Evolutionary conservation across 1,140 invertebrate genomes (phyloP), one percentile per base, ranked within the genome.

Genomic region (Tetragonula clypearis): DNA sequence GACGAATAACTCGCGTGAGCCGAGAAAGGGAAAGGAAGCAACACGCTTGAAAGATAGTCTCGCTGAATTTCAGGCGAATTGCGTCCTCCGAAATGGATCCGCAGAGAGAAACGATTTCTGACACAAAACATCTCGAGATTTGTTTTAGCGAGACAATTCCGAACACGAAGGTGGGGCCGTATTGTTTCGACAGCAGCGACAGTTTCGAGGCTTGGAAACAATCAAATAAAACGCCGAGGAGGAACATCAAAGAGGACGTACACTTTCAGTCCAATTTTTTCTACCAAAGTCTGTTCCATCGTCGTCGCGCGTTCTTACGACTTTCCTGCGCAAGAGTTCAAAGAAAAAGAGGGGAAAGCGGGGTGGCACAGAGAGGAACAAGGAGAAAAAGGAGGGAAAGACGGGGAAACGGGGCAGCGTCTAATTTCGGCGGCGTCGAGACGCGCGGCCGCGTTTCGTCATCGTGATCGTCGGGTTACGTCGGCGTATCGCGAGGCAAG

Each of bases 401-500:
- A 17, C 62, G 9, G 49, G 11, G 30, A 15, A 17, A 30, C 9
- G 71, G 66, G 72, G 6, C 17, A 35, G 30, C 17, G 75, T 89
- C 86, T 83, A 85, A 87, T 90, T 90, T 89, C 85, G 88, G 81
- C 74, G 68, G 66, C 53, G 73, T 74, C 55, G 69, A 82, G 26
- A 26, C 21, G 71, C 49, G 41, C 71, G 71, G 69, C 68, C 41
- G 62, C 23, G 79, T 89, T 89, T 87, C 88, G 87, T 89, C 87
- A 89, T 77, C 82, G 65, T 66, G 73, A 68, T 74, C 58, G 53
- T 56, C 11, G 79, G 77, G 87, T 89, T 86, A 86, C 85, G 88
- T 89, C 81, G 72, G 65, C 30, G 84, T 86, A 86, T 86, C 86
- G 81, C 79, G 83, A 82, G 89, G 89, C 88, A 88, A 90, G 91